Conservation (phyloP, 2,888 invertebrate species). For the Clivina fossor region DNA sequence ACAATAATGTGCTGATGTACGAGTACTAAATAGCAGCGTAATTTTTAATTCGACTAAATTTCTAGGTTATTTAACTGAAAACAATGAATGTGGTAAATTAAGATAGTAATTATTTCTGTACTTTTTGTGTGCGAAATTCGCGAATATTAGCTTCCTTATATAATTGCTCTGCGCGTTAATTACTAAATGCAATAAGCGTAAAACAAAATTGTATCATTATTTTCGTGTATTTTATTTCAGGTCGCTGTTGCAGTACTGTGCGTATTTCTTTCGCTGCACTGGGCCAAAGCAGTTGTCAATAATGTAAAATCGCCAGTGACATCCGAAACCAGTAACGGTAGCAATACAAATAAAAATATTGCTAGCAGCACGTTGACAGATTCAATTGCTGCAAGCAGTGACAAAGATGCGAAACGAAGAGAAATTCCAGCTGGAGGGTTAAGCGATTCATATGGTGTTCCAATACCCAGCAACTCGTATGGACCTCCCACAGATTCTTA, state of each 20-base stretch:
- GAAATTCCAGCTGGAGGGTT: constrained; percentile 46
- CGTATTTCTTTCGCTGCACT: constrained; percentile 45
- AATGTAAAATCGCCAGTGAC: constrained; percentile 41
- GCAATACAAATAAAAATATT: constrained; percentile 30
- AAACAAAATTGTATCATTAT: background rate
- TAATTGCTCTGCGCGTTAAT: too few species aligned
- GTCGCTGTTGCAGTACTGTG: constrained; percentile 46
- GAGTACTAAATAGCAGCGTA: too few species aligned
- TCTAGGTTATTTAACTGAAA: constrained; percentile 7
- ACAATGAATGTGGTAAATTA: background rate
- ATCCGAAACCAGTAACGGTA: constrained; percentile 35
- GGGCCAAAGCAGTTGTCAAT: constrained; percentile 51
- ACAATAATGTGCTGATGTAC: too few species aligned
- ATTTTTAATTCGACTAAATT: too few species aligned
- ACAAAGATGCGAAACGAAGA: constrained; percentile 48
- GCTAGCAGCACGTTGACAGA: constrained; percentile 40
- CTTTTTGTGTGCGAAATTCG: background rate
- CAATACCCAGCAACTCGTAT: constrained; percentile 57
- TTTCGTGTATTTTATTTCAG: constrained; percentile 37
- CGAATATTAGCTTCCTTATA: too few species aligned
- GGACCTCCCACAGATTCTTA: constrained; percentile 50
- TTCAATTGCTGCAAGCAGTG: constrained; percentile 46
- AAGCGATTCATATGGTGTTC: constrained; percentile 58
- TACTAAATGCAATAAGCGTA: constrained; percentile 4
- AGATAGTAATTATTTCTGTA: background rate